Base-by-base conservation (phyloP, 2,797 vertebrate species). In the Hippopotamyrus pictus region DNA sequence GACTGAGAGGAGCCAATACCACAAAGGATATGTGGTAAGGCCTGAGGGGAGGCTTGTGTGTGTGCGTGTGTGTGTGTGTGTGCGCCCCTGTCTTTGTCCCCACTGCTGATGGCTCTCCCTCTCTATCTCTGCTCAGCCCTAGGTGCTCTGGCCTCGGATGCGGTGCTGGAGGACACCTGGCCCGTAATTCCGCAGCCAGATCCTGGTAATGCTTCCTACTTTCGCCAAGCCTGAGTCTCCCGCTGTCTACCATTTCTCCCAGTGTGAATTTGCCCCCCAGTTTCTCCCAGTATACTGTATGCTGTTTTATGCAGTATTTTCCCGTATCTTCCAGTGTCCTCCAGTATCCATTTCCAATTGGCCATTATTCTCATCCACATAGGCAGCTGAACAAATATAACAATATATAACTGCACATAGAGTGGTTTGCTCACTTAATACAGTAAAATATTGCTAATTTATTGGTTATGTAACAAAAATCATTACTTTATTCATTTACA, bases 171-270 rank as follows among this genome's bases (percentile, higher is more conserved):
- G 53, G 88, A 94, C 41, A 93, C 94, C 14, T 95, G 93, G 92
- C 89, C 92, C n/a, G 87, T 94, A 37, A n/a, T 94, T 44, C 91
- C 94, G 89, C 93, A 94, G 85, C 90, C 92, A 89, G 46, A 92
- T 6, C 50, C 65, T 88, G 89, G 90, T 91, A 37, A 84, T 46
- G 11, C 25, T 65, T 33, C 54, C 3, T 3, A 2, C 5, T 54
- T 4, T 9, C 7, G 9, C 41, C 53, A 86, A 33, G 3, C 2
- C 50, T 53, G 22, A 53, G 48, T 29, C 84, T 86, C 19, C 9
- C 19, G 7, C 79, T 41, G 3, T 48, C 79, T 2, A 3, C 17
- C 19, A 22, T 46, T 48, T 46, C 79, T 48, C 79, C 19, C 79
- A 83, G 79, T 17, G 25, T 17, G 12, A 37, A 5, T 9, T 19